A percentile compares a stretch with the other conserved stretches of the same genome.
Conservation (phyloP, 2,113 vertebrate species). For the Labeo rohita region DNA sequence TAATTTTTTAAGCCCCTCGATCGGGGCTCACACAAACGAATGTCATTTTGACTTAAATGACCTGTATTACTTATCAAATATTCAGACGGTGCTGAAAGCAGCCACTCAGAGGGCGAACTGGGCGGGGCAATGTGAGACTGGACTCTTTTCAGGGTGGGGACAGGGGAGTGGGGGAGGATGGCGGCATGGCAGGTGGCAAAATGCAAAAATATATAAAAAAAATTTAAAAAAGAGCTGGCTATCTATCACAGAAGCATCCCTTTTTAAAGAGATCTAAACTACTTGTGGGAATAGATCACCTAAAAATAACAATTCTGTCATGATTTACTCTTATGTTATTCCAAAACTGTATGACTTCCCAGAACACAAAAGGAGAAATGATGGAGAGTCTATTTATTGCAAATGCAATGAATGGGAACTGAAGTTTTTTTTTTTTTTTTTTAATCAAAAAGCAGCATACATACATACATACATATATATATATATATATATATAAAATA, state of each 20-base stretch:
- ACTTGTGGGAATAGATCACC: neutral
- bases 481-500: no score
- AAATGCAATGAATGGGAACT: neutral
- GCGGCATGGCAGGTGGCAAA: neutral
- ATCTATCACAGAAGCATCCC: neutral
- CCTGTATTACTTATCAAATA: conserved; percentile 73
- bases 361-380: neutral
- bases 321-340: neutral
- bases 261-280: neutral
- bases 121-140: conserved; percentile 51
- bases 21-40: conserved; percentile 49
- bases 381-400: neutral
- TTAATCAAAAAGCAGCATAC: neutral
- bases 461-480: no score
- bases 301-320: neutral
- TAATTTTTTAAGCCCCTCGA: conserved; percentile 53
- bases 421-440: neutral
- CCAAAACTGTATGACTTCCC: neutral
- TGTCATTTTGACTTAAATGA: conserved; percentile 64
- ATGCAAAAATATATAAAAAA: conserved; percentile 21
- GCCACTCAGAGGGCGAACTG: conserved; percentile 52
- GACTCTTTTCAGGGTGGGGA: neutral
- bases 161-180: neutral
- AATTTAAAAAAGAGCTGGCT: no score
- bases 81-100: conserved; percentile 66